Percentiles rank a stretch among this genome's conserved stretches.
Evolutionary conservation across 2,888 invertebrate genomes (phyloP).

Genomic region (Yponomeuta plumbellus): DNA sequence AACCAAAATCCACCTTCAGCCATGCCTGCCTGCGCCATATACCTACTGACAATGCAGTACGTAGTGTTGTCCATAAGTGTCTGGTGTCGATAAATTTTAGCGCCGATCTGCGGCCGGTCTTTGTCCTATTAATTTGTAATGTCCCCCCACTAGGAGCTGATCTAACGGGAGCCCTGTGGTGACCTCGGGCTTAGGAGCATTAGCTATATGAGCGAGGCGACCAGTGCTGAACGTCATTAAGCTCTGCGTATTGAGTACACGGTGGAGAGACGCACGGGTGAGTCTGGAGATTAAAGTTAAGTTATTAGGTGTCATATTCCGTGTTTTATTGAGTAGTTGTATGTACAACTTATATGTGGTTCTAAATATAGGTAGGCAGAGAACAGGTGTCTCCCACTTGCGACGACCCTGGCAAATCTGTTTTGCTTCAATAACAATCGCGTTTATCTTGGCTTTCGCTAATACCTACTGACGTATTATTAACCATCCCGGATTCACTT

Average conservation of each 20-base stretch:
- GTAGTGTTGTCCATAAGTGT: conserved; percentile 7
- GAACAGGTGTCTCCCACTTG: too few relatives aligned
- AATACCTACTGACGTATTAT: too few relatives aligned
- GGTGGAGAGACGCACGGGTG: neutral
- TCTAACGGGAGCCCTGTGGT: neutral
- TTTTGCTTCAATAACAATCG: too few relatives aligned
- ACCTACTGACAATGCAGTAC: neutral
- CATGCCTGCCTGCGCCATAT: neutral
- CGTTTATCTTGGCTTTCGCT: too few relatives aligned
- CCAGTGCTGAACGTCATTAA: neutral
- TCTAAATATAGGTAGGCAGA: too few relatives aligned
- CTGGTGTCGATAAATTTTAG: conserved; percentile 69
- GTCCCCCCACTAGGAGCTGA: conserved; percentile 44
- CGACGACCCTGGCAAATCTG: too few relatives aligned
- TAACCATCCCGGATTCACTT: too few relatives aligned
- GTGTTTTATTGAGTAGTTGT: neutral
- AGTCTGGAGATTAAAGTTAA: neutral
- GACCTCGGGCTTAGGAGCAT: neutral
- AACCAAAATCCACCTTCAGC: too few relatives aligned
- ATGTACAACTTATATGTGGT: too few relatives aligned
- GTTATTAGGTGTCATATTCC: neutral
- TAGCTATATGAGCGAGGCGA: neutral
- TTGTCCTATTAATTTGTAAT: conserved; percentile 77
- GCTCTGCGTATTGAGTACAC: neutral
- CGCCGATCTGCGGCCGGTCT: conserved; percentile 72